Conservation (phyloP, 2,797 vertebrate species). For the Dallia pectoralis region DNA sequence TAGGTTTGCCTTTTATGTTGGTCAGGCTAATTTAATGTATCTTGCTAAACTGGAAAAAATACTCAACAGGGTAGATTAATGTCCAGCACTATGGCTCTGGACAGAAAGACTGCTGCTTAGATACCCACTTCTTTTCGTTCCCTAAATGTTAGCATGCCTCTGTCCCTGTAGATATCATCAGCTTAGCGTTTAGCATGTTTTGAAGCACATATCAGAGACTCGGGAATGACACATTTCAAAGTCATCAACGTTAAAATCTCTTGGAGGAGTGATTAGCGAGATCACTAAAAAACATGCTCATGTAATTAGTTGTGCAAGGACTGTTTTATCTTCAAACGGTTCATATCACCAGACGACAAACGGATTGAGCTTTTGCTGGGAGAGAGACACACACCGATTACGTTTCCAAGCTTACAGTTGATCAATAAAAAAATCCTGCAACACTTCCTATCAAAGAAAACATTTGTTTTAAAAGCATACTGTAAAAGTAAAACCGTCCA, state of each 20-base stretch:
- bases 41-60: conserved; percentile 30
- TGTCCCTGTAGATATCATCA: conserved; percentile 60
- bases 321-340: neutral
- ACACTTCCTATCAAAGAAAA: conserved; percentile 26
- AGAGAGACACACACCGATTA: conserved; percentile 51
- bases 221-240: conserved; percentile 59
- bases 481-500: neutral
- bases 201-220: conserved; percentile 53
- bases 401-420: conserved; percentile 29
- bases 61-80: conserved; percentile 36
- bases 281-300: neutral
- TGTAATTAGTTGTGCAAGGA: neutral
- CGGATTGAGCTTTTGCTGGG: neutral
- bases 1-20: neutral
- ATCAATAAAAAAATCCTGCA: conserved; percentile 61
- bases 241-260: conserved; percentile 46
- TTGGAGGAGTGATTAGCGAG: conserved; percentile 9
- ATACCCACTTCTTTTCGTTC: conserved; percentile 63
- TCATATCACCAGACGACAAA: neutral
- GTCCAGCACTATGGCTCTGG: neutral
- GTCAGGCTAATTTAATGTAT: neutral
- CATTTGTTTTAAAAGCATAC: conserved; percentile 26
- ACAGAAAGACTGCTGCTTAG: conserved; percentile 25
- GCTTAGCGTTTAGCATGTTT: conserved; percentile 64
- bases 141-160: conserved; percentile 35